These are phyloP conservation scores for Solenopsis invicta DNA, from an alignment of 1,140 invertebrate species.

Conservation along the genomic window DNA sequence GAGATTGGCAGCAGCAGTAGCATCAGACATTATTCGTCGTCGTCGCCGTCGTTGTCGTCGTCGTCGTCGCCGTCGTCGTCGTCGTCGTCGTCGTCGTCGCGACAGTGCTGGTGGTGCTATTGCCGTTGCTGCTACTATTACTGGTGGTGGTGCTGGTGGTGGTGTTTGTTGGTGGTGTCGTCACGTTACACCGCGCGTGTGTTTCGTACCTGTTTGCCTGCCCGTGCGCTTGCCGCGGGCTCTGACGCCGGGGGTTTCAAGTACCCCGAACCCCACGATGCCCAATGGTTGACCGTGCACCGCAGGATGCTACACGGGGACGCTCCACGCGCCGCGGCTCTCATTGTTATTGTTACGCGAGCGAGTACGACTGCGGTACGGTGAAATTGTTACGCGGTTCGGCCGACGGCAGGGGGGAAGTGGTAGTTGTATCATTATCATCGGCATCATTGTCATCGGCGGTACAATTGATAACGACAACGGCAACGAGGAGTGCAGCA, in stretches of 20 bases:
- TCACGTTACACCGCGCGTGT: background rate
- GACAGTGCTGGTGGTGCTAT: too few relatives aligned
- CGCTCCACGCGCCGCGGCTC: constrained; percentile 82
- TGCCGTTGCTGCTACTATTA: constrained; percentile 64
- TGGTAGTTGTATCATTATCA: constrained; percentile 1
- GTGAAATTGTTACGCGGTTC: constrained; percentile 69
- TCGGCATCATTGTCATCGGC: background rate
- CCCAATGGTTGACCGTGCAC: constrained; percentile 85
- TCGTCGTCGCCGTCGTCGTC: constrained; percentile 67
- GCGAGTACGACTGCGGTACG: constrained; percentile 63
- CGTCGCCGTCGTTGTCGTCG: constrained; percentile 43
- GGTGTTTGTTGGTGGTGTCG: background rate
- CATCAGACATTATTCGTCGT: constrained; percentile 21
- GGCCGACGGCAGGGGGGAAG: constrained; percentile 25
- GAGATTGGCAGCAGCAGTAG: background rate
- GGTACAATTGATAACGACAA: background rate
- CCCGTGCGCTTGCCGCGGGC: constrained; percentile 39
- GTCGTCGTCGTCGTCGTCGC: constrained; percentile 62
- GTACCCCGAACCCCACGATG: constrained; percentile 79
- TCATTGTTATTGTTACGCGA: constrained; percentile 76
- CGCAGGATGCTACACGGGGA: constrained; percentile 81
- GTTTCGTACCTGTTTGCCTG: constrained; percentile 5
- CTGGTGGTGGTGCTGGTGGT: constrained; percentile 17
- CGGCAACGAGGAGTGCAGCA: background rate
- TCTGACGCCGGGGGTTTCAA: constrained; percentile 69